These are phyloP conservation scores for Diplosoma virens DNA, from an alignment of 23 tunicate genomes.

Conservation along the genomic window DNA sequence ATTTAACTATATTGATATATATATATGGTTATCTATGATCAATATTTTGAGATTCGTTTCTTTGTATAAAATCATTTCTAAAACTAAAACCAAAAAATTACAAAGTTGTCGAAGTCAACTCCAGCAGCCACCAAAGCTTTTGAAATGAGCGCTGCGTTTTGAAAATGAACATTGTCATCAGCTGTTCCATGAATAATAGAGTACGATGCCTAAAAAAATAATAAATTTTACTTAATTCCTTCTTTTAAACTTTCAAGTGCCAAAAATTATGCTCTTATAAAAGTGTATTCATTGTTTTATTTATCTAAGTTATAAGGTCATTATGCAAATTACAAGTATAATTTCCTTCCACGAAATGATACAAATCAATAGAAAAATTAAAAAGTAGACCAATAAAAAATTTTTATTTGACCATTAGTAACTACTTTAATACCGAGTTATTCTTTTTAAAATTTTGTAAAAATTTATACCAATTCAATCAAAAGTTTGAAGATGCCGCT, in stretches of 20 bases:
- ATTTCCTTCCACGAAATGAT: no score
- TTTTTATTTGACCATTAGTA: no score
- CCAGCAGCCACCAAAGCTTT: constrained; percentile 80
- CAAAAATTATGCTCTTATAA: not conserved
- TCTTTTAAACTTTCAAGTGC: not conserved
- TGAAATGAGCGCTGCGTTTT: constrained; percentile 84
- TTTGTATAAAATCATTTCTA: not conserved
- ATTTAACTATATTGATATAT: no score
- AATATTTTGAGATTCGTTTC: not conserved
- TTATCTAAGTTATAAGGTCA: no score
- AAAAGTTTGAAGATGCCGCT: no score
- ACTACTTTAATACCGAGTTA: no score
- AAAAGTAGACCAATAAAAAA: no score
- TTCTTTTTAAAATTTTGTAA: no score
- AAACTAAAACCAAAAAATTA: constrained; percentile 1
- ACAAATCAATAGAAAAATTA: no score
- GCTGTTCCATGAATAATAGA: constrained; percentile 91
- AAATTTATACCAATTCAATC: no score
- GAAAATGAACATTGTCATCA: constrained; percentile 97
- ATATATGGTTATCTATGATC: not conserved
- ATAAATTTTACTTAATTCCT: not conserved
- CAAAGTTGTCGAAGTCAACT: constrained; percentile 71
- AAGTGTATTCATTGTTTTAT: no score
- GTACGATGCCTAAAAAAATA: constrained; percentile 60
- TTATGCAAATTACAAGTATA: no score